These are phyloP conservation scores for Epizoanthus scotinus DNA, from an alignment of 92 coral and sea anemone genomes.

Conservation along the genomic window DNA sequence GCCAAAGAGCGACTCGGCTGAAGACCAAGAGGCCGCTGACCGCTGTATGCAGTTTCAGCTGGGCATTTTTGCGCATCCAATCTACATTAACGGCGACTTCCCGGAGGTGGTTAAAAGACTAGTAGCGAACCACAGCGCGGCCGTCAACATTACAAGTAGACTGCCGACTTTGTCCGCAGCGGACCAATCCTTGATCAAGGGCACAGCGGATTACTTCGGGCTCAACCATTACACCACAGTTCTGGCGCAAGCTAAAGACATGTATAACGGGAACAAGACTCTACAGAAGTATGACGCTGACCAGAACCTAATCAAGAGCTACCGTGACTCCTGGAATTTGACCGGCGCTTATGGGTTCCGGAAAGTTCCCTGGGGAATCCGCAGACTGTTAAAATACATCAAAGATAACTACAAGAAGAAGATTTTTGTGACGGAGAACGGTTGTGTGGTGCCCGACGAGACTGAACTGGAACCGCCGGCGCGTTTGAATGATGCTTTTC, in stretches of 20 bases:
- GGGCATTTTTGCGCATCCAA: conserved; percentile 77
- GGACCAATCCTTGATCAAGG: conserved; percentile 64
- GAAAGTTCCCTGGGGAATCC: conserved; percentile 77
- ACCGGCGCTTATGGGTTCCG: conserved; percentile 54
- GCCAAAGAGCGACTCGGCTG: conserved; percentile 46
- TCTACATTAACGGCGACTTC: conserved; percentile 79
- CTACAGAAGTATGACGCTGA: conserved; percentile 45
- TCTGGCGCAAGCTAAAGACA: conserved; percentile 41
- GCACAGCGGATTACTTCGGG: conserved; percentile 74
- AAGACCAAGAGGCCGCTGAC: conserved; percentile 66
- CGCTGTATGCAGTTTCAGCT: conserved; percentile 69
- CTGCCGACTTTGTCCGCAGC: conserved; percentile 67
- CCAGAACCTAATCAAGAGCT: conserved; percentile 46
- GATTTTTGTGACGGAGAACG: conserved; percentile 74
- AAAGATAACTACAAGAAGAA: conserved; percentile 66
- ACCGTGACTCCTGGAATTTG: conserved; percentile 55
- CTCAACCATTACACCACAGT: conserved; percentile 70
- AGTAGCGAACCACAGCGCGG: conserved; percentile 63
- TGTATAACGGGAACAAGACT: conserved; percentile 22
- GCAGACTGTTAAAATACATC: conserved; percentile 60
- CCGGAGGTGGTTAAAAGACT: conserved; percentile 71
- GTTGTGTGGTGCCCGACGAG: conserved; percentile 74
- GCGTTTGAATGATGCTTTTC: conserved; percentile 62
- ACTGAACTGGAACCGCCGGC: conserved; percentile 36
- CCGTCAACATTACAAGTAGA: conserved; percentile 55